Base-by-base conservation (phyloP, 1,140 invertebrate species). In the Cydia amplana region DNA sequence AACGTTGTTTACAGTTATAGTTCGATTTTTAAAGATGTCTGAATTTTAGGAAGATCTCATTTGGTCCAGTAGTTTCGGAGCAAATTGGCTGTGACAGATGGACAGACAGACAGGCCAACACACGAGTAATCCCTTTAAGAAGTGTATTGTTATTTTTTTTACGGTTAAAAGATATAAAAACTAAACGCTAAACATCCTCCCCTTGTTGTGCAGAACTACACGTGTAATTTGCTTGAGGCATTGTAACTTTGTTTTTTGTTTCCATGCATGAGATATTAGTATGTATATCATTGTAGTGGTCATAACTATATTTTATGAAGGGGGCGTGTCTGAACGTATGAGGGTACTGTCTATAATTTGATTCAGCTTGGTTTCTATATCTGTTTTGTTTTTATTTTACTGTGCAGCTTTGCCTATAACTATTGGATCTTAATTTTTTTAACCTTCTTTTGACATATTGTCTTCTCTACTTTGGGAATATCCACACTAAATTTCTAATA, bases 271-370 rank as follows among this genome's bases (percentile, higher is more conserved):
- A 55, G 51, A 55, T 55, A 55, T 55, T 55, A 18, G 51, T 55
- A 16, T 3, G 3, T 25, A 3, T 49, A 55, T 55, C 51, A 18
- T 55, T 55, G 51, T 55, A 18, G 6, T 55, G 51, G n/a, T 18
- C n/a, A 18, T 55, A 55, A 55, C n/a, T 55, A 55, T 46, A 16
- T 46, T 46, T 46, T 46, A 46, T 46, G 43, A 18, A 55, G 51
- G 51, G 46, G 51, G 51, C n/a, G 51, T n/a, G 4, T n/a, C 51
- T 55, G 4, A 55, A 55, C 20, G 51, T 9, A 55, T 18, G 5
- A 18, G 51, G 46, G 5, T 49, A 6, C n/a, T 55, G 51, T 55
- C 51, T 55, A 55, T 55, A 55, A 55, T 55, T 55, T 55, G 51
- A 55, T 55, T 18, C 4, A 18, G 51, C 51, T 55, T 18, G 51